Base-by-base conservation (phyloP, 2,797 vertebrate genomes). In the Todus mexicanus region DNA sequence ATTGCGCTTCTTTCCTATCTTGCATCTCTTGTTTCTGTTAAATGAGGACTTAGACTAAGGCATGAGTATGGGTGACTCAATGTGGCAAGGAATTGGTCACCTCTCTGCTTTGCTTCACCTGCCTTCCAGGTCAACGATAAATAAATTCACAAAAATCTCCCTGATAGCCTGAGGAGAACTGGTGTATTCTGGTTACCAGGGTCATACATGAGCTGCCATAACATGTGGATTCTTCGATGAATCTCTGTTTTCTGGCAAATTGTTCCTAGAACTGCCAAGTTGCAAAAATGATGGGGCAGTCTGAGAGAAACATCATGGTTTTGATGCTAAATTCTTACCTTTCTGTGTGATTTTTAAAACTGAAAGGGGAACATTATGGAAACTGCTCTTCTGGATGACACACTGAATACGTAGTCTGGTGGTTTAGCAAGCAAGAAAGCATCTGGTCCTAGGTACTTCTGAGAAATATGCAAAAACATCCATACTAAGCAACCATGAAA, bases 141-240 rank as follows among this genome's bases (percentile, higher is more conserved):
- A 7, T 18, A 45, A 42, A 38, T 38, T 25, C 18, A 19, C 10
- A 10, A 5, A 6, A 5, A 7, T 31, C 5, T 73, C 16, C 5
- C 63, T 43, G 29, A 18, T 81, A 37, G 5, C 27, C 50, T 16
- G 17, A 42, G 56, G 25, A 76, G 22, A 37, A 21, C 2, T 37
- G 25, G 3, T 9, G 7, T 11, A 1, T 6, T 74, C 22, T 15
- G 17, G 0, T 17, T 13, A 2, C 26, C 10, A 8, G 12, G 42
- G 33, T 26, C 38, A 16, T 43, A 31, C 9, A 0, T 2, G n/a
- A 65, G 38, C 26, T 65, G 45, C 35, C 8, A 0, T 7, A 57
- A 35, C 19, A 15, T 12, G 2, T 2, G 26, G n/a, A 26, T 51
- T 47, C 26, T 21, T 54, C 50, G 25, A 10, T 20, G n/a, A 57